Evolutionary conservation across 2,113 vertebrate genomes (phyloP).

Genomic region (Penelope pileata): DNA sequence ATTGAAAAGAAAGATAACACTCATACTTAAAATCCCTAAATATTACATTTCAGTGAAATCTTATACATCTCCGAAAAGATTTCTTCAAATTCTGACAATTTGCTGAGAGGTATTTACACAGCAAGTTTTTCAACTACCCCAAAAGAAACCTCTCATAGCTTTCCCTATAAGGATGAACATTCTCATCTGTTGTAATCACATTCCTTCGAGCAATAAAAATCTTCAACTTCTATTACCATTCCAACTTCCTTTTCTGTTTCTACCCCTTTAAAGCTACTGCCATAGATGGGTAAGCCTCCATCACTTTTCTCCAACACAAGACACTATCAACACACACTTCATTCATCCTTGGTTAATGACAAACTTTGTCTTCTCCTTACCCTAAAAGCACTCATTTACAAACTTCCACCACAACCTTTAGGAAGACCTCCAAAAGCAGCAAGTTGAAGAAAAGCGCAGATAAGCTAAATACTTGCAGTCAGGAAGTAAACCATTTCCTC

Average conservation of each 20-base stretch:
- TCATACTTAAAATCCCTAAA: not conserved
- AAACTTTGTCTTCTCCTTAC: not conserved
- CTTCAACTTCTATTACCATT: not conserved
- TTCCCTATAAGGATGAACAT: conserved; percentile 6
- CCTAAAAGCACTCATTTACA: not conserved
- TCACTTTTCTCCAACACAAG: not conserved
- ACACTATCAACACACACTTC: not conserved
- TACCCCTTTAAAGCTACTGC: not conserved
- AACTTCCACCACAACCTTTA: not conserved
- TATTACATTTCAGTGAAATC: not conserved
- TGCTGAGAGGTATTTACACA: conserved; percentile 19
- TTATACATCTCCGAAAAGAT: not conserved
- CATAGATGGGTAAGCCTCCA: not conserved
- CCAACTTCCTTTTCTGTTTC: not conserved
- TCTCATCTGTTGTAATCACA: not conserved
- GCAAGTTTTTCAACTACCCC: conserved; percentile 1
- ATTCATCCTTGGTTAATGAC: not conserved
- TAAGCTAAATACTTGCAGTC: not conserved
- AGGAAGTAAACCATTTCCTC: not conserved
- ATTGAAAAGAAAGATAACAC: not conserved
- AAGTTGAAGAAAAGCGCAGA: not conserved
- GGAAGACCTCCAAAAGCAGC: not conserved
- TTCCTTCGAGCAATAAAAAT: conserved; percentile 26
- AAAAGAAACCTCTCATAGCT: conserved; percentile 29
- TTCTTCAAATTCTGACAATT: conserved; percentile 15